These are phyloP conservation scores for Himantopus leucocephalus DNA, from an alignment of 2,113 vertebrate genomes.

Conservation along the genomic window DNA sequence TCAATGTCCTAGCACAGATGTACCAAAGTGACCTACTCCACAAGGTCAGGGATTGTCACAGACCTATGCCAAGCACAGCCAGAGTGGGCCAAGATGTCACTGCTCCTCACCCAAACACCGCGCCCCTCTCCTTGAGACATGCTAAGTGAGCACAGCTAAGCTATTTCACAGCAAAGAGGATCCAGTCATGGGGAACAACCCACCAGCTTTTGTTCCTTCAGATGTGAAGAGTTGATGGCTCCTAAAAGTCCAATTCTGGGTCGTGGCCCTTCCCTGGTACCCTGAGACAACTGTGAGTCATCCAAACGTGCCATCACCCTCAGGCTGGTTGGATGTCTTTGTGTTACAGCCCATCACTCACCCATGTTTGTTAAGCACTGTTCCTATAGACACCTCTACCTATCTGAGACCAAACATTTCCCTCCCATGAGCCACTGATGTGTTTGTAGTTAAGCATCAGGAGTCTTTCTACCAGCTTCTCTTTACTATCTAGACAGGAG, in stretches of 20 bases:
- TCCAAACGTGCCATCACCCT: background rate
- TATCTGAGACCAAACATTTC: background rate
- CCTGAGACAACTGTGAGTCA: background rate
- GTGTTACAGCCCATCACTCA: background rate
- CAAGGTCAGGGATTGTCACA: background rate
- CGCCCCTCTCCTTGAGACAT: background rate
- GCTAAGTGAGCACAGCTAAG: background rate
- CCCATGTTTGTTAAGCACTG: background rate
- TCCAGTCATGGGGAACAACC: background rate
- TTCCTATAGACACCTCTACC: background rate
- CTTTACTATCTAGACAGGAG: background rate
- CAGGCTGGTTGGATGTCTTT: background rate
- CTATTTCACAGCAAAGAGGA: background rate
- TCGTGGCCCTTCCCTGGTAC: background rate
- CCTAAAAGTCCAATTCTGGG: background rate
- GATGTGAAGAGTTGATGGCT: background rate
- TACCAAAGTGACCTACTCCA: background rate
- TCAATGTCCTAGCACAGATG: background rate
- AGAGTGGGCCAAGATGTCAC: background rate
- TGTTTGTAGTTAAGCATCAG: background rate
- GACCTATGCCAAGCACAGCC: background rate
- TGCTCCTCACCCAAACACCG: background rate
- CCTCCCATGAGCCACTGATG: background rate
- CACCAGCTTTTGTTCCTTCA: background rate
- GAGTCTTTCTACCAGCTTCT: background rate